Evolutionary conservation across 2,888 invertebrate species (phyloP).

Genomic region (Eristalinus aeneus): DNA sequence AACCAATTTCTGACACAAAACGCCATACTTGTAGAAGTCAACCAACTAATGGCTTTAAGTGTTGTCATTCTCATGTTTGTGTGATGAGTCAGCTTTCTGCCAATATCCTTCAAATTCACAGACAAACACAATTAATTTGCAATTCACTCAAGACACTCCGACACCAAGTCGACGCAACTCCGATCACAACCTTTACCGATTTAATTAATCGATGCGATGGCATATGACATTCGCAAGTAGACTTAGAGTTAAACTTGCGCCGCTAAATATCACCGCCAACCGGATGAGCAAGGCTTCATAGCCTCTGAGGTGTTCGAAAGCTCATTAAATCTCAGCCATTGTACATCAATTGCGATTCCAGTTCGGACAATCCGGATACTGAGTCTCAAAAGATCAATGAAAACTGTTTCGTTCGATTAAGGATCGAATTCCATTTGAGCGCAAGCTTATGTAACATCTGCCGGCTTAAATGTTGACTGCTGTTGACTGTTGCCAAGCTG

Average conservation of each 20-base stretch:
- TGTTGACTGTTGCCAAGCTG: slow-evolving; percentile 30
- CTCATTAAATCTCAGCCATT: not conserved
- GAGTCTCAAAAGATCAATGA: not conserved
- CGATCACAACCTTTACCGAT: not conserved
- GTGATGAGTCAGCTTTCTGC: not conserved
- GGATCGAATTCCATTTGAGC: not conserved
- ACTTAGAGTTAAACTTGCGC: too few relatives aligned
- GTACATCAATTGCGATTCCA: not conserved
- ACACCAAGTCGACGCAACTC: not conserved
- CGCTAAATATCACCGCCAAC: slow-evolving; percentile 7
- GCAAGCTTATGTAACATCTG: not conserved
- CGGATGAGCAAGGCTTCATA: slow-evolving; percentile 12
- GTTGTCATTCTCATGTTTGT: too few relatives aligned
- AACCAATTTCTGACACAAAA: too few relatives aligned
- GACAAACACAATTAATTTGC: not conserved
- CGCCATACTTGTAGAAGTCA: too few relatives aligned
- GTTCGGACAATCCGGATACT: not conserved
- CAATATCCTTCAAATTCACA: not conserved
- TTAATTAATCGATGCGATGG: not conserved
- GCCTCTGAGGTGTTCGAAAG: not conserved
- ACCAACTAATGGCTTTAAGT: too few relatives aligned
- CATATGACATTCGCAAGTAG: not conserved
- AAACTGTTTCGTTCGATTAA: slow-evolving; percentile 2
- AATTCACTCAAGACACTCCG: not conserved
- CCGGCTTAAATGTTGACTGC: not conserved